Conservation (phyloP, 2,888 invertebrate species). For the Volucella inanis region DNA sequence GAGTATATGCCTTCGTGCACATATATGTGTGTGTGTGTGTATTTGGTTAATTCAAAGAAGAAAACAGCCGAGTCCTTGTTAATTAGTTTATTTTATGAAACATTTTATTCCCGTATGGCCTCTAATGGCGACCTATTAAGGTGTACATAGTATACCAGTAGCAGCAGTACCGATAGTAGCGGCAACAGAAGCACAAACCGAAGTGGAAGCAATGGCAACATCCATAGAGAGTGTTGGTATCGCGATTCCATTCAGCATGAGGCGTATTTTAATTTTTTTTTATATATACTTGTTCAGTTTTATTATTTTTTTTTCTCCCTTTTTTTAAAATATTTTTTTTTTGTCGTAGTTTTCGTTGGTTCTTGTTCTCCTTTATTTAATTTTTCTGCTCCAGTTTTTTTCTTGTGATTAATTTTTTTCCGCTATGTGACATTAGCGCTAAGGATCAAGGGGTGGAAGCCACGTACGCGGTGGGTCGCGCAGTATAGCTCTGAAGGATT, state of each 20-base stretch:
- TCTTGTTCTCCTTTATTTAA: constrained; percentile 72
- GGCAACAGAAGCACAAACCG: constrained; percentile 9
- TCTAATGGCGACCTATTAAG: constrained; percentile 74
- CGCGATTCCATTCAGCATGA: constrained; percentile 66
- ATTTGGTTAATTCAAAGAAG: constrained; percentile 68
- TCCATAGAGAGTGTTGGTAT: constrained; percentile 48
- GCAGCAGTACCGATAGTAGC: constrained; percentile 19
- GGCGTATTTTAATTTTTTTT: constrained; percentile 56
- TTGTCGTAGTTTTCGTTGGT: constrained; percentile 50
- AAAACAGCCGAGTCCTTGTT: constrained; percentile 66
- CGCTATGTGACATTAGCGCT: constrained; percentile 67
- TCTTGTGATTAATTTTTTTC: constrained; percentile 65
- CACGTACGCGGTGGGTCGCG: background rate
- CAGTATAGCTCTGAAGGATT: constrained; percentile 14
- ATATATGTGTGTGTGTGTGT: constrained; percentile 24
- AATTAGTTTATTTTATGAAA: constrained; percentile 75
- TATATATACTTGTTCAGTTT: constrained; percentile 37
- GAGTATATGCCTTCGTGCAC: constrained; percentile 9
- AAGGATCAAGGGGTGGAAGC: constrained; percentile 50
- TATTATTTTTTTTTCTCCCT: background rate
- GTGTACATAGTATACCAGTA: constrained; percentile 62
- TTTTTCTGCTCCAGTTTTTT: constrained; percentile 74
- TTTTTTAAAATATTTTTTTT: constrained; percentile 9
- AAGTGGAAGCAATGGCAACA: constrained; percentile 22
- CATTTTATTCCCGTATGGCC: constrained; percentile 75